Conservation (phyloP, 1,140 invertebrate species). For the Sitodiplosis mosellana region DNA sequence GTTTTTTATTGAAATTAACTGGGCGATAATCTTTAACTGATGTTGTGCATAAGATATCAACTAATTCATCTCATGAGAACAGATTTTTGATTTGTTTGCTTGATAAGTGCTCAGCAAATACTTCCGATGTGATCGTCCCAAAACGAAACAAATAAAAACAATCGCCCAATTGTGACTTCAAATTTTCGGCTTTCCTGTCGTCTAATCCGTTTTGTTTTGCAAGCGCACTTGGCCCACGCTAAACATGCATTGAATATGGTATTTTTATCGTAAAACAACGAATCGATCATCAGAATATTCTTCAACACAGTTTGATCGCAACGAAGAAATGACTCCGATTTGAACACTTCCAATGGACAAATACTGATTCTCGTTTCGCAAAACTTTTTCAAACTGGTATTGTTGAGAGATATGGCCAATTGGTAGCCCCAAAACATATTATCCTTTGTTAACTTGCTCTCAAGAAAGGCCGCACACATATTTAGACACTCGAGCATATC, state of each 20-base stretch:
- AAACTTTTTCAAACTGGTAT: neutral
- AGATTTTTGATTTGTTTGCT: neutral
- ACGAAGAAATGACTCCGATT: neutral
- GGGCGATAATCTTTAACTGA: neutral
- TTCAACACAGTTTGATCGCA: neutral
- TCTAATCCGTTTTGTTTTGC: neutral
- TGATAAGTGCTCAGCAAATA: neutral
- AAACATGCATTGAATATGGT: neutral
- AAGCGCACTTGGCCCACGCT: neutral
- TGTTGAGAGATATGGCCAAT: neutral
- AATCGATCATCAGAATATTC: neutral
- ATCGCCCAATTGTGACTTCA: neutral
- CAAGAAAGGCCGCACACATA: neutral
- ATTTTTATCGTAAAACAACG: neutral
- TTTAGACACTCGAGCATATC: neutral
- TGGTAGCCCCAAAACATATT: neutral
- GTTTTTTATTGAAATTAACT: neutral
- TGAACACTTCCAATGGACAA: neutral
- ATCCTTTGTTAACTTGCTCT: neutral
- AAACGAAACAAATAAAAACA: neutral
- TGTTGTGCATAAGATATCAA: neutral
- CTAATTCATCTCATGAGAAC: neutral
- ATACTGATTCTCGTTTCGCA: neutral
- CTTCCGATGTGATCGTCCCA: neutral
- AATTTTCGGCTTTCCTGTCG: neutral